Percentiles rank a stretch among this genome's conserved stretches.
These are phyloP conservation scores for Tamandua tetradactyla DNA, from an alignment of 2,797 vertebrate species.

Conservation along the genomic window DNA sequence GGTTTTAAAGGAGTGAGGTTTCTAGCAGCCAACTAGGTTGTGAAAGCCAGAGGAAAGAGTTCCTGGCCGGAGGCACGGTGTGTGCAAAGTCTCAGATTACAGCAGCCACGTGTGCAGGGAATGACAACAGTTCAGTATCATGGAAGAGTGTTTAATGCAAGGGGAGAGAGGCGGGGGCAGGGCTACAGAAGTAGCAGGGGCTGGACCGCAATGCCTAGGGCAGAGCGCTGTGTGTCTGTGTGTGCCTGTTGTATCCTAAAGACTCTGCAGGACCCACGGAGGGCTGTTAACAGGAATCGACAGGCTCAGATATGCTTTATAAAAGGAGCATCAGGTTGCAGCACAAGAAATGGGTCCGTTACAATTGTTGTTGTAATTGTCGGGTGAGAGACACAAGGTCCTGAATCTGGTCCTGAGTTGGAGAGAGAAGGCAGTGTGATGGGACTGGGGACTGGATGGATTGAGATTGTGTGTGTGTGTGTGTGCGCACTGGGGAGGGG, in stretches of 20 bases:
- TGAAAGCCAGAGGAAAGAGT: neutral
- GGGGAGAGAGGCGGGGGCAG: neutral
- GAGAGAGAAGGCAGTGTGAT: too few species aligned
- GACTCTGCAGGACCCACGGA: neutral
- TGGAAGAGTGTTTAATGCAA: too few species aligned
- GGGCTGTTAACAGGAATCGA: neutral
- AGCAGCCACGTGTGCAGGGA: too few species aligned
- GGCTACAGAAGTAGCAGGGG: neutral
- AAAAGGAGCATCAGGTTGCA: neutral
- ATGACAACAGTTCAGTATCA: neutral
- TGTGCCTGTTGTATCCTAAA: neutral
- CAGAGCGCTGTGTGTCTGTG: neutral
- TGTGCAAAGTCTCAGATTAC: neutral
- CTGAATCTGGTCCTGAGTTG: neutral
- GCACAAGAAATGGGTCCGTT: neutral
- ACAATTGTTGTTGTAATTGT: neutral
- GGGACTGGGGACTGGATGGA: neutral
- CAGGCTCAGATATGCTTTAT: neutral
- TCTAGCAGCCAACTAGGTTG: neutral
- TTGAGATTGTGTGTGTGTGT: neutral
- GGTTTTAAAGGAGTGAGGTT: neutral
- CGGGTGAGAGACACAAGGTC: neutral
- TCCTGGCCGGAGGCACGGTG: neutral
- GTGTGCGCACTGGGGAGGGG: neutral
- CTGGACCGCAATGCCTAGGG: neutral